Evolutionary conservation across 2,797 vertebrate genomes (phyloP).

Genomic region (Periophthalmus magnuspinnatus): DNA sequence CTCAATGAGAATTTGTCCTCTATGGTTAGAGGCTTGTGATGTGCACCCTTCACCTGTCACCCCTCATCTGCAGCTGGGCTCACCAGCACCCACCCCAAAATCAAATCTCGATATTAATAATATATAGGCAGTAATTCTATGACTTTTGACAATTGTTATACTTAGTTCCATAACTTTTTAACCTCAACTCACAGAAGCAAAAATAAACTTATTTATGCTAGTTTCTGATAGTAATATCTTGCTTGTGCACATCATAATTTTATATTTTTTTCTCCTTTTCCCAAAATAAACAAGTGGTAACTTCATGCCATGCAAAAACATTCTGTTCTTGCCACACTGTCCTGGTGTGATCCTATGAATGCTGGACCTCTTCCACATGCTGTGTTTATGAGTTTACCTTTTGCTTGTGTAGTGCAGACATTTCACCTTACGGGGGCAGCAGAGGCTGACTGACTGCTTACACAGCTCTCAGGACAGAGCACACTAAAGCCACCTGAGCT

Average conservation of each 20-base stretch:
- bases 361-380: not conserved
- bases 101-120: not conserved
- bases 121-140: not conserved
- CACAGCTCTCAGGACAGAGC: constrained; percentile 28
- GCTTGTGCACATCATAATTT: not conserved
- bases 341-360: not conserved
- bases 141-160: not conserved
- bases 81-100: not conserved
- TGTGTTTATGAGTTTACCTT: not conserved
- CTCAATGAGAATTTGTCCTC: not conserved
- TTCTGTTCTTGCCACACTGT: not conserved
- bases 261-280: not conserved
- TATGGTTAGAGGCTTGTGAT: not conserved
- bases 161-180: not conserved
- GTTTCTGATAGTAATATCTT: not conserved
- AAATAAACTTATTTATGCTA: not conserved
- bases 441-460: constrained; percentile 61
- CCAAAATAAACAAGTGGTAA: not conserved
- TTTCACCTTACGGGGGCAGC: constrained; percentile 71
- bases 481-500: constrained; percentile 57
- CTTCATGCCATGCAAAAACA: not conserved
- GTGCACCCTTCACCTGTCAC: constrained; percentile 58
- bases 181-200: not conserved
- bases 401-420: constrained; percentile 39
- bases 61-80: constrained; percentile 29